phyloP scores from a whole-genome alignment of 2,797 vertebrate species.

The Schizopygopsis pylzovi region DNA sequence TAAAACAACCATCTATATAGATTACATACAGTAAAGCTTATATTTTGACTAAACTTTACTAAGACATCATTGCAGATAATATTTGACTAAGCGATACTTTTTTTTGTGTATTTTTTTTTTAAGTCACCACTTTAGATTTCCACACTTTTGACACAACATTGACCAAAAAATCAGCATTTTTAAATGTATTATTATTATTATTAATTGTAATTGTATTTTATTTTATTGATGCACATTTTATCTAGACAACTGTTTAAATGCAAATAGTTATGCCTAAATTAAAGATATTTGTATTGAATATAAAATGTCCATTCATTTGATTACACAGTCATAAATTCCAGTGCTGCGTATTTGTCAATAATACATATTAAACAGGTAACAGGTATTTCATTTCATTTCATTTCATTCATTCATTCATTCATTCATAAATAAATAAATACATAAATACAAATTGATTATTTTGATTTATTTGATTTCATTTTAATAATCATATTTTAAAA shows the following conservation, averaged over 20 bases:
- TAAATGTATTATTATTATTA: too few species aligned
- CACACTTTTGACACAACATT: neutral
- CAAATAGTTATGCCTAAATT: neutral
- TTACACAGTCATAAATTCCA: neutral
- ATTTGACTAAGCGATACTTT: neutral
- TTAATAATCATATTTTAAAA: neutral
- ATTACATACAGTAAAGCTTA: neutral
- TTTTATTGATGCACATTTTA: too few species aligned
- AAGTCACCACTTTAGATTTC: neutral
- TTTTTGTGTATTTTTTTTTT: neutral
- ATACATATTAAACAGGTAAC: neutral
- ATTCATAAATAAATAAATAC: neutral
- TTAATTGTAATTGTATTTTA: too few species aligned
- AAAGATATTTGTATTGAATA: neutral
- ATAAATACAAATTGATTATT: neutral
- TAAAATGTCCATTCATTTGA: neutral
- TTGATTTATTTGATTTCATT: too few species aligned
- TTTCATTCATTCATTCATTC: too few species aligned
- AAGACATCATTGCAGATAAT: neutral
- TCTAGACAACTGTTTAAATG: neutral
- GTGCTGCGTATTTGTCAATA: neutral
- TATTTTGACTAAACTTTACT: neutral
- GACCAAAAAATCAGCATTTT: neutral
- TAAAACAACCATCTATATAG: constrained; percentile 19
- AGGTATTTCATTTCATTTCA: neutral